Conservation (phyloP, 37 sponge, comb jelly and placozoan species). For the Eunapius fragilis region DNA sequence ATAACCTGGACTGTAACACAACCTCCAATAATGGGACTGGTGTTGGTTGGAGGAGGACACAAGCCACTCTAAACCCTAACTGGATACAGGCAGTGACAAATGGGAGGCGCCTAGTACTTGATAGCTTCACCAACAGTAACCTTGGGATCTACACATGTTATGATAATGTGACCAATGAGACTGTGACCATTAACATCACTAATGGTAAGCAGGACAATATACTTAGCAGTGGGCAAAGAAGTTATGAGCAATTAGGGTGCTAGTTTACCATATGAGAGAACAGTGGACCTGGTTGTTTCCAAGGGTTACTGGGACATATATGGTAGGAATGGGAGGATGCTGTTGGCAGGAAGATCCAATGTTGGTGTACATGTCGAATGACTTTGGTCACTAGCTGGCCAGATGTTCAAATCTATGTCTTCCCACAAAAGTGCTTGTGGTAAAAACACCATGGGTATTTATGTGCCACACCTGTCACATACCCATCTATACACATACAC, state of each 20-base stretch:
- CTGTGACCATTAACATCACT: conserved; percentile 14
- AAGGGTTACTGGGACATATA: background rate
- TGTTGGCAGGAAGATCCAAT: background rate
- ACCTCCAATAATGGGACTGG: conserved; percentile 3
- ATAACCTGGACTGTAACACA: conserved; percentile 27
- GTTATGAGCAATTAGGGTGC: too few relatives aligned
- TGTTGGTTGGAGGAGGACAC: conserved; percentile 25
- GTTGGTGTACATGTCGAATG: background rate
- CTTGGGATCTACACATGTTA: conserved; percentile 21
- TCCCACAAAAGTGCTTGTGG: background rate
- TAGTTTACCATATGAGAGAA: too few relatives aligned
- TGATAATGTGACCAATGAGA: background rate
- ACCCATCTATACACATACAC: too few relatives aligned
- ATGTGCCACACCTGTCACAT: too few relatives aligned
- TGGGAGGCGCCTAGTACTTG: background rate
- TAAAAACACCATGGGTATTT: too few relatives aligned
- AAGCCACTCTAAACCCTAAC: background rate
- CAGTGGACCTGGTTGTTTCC: background rate
- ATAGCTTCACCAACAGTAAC: background rate
- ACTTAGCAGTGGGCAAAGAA: background rate
- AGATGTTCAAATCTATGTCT: background rate
- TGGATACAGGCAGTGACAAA: background rate
- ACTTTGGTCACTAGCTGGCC: too few relatives aligned
- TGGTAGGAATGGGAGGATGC: background rate
- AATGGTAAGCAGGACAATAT: background rate